A percentile compares a stretch with the other conserved stretches of the same genome.
phyloP scores from a whole-genome alignment of 1,140 invertebrate species.

The Pentalonia nigronervosa region DNA sequence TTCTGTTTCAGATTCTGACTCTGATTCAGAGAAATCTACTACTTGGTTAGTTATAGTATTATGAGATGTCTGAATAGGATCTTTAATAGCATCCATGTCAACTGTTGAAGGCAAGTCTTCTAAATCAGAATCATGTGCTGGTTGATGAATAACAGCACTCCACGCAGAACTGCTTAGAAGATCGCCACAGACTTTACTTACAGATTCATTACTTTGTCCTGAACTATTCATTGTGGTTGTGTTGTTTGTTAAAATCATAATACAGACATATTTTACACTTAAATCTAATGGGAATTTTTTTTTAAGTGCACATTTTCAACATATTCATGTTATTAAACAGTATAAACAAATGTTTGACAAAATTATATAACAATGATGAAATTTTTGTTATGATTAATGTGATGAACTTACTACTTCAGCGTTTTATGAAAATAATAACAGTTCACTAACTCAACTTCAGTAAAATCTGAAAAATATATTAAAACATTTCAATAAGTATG shows the following conservation, averaged over 20 bases:
- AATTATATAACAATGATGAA: slow-evolving; percentile 39
- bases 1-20: slow-evolving; percentile 61
- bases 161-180: slow-evolving; percentile 63
- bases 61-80: slow-evolving; percentile 59
- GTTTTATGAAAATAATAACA: slow-evolving; percentile 22
- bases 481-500: not conserved
- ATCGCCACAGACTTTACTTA: slow-evolving; percentile 59
- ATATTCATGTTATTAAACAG: not conserved
- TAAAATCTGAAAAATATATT: slow-evolving; percentile 39
- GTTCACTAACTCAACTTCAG: slow-evolving; percentile 37
- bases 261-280: slow-evolving; percentile 47
- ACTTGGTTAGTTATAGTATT: slow-evolving; percentile 57
- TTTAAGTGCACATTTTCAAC: slow-evolving; percentile 40
- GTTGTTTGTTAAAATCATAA: slow-evolving; percentile 50
- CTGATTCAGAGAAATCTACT: slow-evolving; percentile 59
- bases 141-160: slow-evolving; percentile 64
- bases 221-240: slow-evolving; percentile 52
- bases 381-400: slow-evolving; percentile 46
- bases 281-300: slow-evolving; percentile 33
- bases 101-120: slow-evolving; percentile 66
- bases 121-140: slow-evolving; percentile 65
- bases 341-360: slow-evolving; percentile 27
- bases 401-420: slow-evolving; percentile 53
- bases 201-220: slow-evolving; percentile 53
- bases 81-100: slow-evolving; percentile 66